A percentile compares a stretch with the other conserved stretches of the same genome.
These are phyloP conservation scores for Euplagia quadripunctaria DNA, from an alignment of 2,888 invertebrate species.

Conservation along the genomic window DNA sequence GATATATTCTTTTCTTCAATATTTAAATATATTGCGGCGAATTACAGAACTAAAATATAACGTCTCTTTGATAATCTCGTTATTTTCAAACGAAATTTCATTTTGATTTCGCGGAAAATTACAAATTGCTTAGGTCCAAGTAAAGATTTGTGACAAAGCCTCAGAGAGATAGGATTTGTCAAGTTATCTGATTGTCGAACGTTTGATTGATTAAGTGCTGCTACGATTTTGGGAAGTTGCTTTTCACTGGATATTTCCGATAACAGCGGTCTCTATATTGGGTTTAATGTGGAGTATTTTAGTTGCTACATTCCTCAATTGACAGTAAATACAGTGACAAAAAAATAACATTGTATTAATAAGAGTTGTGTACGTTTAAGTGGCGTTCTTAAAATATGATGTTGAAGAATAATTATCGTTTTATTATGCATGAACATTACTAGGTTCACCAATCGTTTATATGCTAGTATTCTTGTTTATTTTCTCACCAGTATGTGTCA, in stretches of 20 bases:
- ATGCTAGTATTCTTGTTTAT: no score
- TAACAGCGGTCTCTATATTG: conserved; percentile 5
- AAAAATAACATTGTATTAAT: not conserved
- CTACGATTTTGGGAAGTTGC: conserved; percentile 32
- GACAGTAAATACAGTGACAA: no score
- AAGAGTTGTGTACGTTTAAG: not conserved
- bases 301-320: not conserved
- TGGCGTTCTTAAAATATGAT: not conserved
- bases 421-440: not conserved
- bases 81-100: conserved; percentile 39
- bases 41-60: conserved; percentile 2
- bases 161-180: conserved; percentile 46
- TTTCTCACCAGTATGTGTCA: no score
- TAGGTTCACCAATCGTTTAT: no score
- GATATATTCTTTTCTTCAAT: not conserved
- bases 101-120: conserved; percentile 41
- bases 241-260: conserved; percentile 7
- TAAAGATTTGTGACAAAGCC: conserved; percentile 38
- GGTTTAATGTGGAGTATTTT: not conserved
- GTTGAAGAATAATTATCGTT: not conserved
- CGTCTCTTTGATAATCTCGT: conserved; percentile 26
- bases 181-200: conserved; percentile 45
- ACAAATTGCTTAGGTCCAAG: conserved; percentile 32
- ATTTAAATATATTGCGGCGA: not conserved
- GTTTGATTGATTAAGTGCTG: conserved; percentile 51